Evolutionary conservation across 2,888 invertebrate species (phyloP), one percentile per base, ranked within the genome.

Genomic region (Craniophora ligustri): DNA sequence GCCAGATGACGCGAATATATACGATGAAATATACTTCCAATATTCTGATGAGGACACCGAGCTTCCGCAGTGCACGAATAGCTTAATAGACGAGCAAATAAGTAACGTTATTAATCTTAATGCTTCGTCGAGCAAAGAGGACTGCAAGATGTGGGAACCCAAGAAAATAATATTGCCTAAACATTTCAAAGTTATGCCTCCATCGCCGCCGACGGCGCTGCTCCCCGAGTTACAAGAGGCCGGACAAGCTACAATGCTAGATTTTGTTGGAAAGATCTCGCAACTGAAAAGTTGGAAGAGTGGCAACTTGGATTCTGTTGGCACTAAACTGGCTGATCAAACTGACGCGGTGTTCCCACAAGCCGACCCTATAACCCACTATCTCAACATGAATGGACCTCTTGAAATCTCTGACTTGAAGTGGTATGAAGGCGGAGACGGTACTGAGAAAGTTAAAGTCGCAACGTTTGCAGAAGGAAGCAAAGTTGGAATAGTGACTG

Each of bases 21-120:
- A 91, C 67, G 94, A 94, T 72, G 92, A 93, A 57, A 90, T 93
- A 59, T 93, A 90, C 76, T 94, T 94, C 67, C 94, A 95, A 78
- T 95, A 94, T 66, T 94, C 95, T 56, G 95, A 95, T 68, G 95
- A 95, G 46, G 94, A 94, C 56, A 94, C 94, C 0, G 94, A 93
- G 56, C 91, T 94, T 49, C 93, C 94, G 2, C 93, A 92, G 53
- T 89, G 92, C 79, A 85, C 92, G 55, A 89, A 85, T 65, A 89
- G 83, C 54, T 74, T 92, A 39, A 72, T 92, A 57, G 91, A 92
- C 60, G 92, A 92, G 64, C 94, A 94, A 65, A 87, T 94, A 30
- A 92, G 94, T 56, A 94, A 94, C 57, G 94, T 94, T 21, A 94
- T 94, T 42, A 92, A 92, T 49, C 81, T 93, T 4, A 92, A 92